These are phyloP conservation scores for Lamproptera curius DNA, from an alignment of 2,888 invertebrate genomes.

Conservation along the genomic window DNA sequence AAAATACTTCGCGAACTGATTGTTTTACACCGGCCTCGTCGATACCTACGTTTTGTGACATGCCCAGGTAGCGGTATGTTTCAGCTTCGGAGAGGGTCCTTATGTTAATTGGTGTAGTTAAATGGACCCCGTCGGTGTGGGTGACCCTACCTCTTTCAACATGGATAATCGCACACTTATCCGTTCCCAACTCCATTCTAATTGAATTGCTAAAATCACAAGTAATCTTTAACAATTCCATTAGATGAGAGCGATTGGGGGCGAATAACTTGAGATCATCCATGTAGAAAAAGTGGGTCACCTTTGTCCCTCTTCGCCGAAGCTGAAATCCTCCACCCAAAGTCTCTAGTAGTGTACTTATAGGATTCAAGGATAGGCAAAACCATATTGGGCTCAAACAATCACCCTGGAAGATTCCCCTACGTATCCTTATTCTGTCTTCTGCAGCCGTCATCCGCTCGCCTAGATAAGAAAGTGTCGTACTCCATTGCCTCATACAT, in stretches of 20 bases:
- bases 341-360: background rate
- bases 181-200: background rate
- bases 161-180: background rate
- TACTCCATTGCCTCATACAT: background rate
- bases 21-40: slow-evolving; percentile 6
- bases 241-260: too few relatives aligned
- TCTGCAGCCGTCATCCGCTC: slow-evolving; percentile 3
- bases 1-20: background rate
- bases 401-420: background rate
- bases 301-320: background rate
- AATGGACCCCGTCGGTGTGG: background rate
- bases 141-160: background rate
- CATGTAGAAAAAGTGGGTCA: background rate
- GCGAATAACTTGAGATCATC: background rate
- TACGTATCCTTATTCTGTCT: slow-evolving; percentile 3
- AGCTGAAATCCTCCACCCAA: background rate
- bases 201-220: background rate
- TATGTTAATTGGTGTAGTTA: background rate
- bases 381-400: background rate
- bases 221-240: background rate
- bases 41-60: slow-evolving; percentile 12
- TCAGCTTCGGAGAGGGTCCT: slow-evolving; percentile 9
- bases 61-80: slow-evolving; percentile 10
- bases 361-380: background rate
- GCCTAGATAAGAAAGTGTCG: background rate